Evolutionary conservation across 2,113 vertebrate species (phyloP).

Genomic region (Leiothrix lutea): DNA sequence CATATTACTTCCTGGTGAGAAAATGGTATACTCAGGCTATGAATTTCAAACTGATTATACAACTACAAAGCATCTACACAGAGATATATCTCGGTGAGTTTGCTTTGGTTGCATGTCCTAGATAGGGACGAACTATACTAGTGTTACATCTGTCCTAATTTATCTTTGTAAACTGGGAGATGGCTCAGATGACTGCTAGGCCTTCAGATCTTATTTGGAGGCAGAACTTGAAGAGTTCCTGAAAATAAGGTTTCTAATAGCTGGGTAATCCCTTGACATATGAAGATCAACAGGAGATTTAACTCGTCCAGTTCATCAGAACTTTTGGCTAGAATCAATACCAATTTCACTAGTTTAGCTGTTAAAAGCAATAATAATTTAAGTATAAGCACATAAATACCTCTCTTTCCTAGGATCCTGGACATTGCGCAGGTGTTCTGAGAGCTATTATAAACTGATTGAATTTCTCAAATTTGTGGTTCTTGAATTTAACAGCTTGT

Average conservation of each 20-base stretch:
- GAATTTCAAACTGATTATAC: background rate
- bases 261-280: background rate
- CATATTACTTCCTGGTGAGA: background rate
- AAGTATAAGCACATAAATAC: background rate
- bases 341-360: background rate
- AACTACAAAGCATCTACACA: background rate
- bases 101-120: background rate
- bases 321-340: background rate
- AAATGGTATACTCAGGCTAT: background rate
- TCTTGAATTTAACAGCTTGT: background rate
- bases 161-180: background rate
- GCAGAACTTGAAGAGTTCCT: background rate
- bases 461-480: background rate
- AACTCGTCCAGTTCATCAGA: background rate
- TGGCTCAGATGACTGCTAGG: background rate
- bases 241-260: background rate
- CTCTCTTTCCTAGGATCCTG: background rate
- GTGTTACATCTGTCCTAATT: background rate
- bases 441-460: background rate
- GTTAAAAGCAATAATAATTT: background rate
- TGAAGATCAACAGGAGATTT: background rate
- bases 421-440: background rate
- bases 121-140: background rate
- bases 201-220: background rate
- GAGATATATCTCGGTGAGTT: background rate